Base-by-base conservation (phyloP, 1,140 invertebrate genomes). In the Drosophila triauraria region DNA sequence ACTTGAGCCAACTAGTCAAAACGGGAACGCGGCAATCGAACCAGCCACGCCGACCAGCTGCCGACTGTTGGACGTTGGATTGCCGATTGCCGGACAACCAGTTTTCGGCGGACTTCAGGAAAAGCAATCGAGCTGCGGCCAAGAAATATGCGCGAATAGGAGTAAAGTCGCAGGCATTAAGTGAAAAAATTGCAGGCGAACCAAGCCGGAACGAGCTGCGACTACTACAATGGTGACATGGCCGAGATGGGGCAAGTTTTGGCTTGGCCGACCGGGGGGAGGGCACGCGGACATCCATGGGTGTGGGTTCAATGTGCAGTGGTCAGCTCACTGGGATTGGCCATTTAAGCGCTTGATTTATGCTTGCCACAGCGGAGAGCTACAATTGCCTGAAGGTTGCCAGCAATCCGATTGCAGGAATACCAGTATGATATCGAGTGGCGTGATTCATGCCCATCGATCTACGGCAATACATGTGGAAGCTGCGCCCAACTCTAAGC, bases 1-100 rank as follows among this genome's bases (percentile, higher is more conserved):
- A 88, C 77, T 87, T 84, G 72, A 72, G 60, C 54, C 69, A 72
- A 54, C 64, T 80, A 84, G 76, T 80, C 71, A 64, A 84, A 87
- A 88, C 80, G 84, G 84, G 81, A 87, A 80, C 80, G 43, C 38
- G 56, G 75, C 69, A 68, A 59, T 40, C 70, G 42, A 82, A 82
- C 48, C 63, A 64, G 68, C 84, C 80, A 82, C 65, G 75, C 75
- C 75, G 74, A 32, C 67, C 69, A 81, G 56, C 72, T 57, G 61
- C 69, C 59, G 59, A 61, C 59, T 54, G 20, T 20, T 20, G 58
- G 54, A 61, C 23, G 59, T 54, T 56, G 59, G 32, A 50, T 44
- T 63, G 54, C 23, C 30, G 65, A 46, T 71, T 57, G 75, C 65
- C 42, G 60, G 44, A 67, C 59, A 81, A 86, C 83, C 83, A 82